Percentiles rank a stretch among this genome's conserved stretches.
Evolutionary conservation across 1,140 invertebrate genomes (phyloP).

Genomic region (Drosophila pseudoananassae): DNA sequence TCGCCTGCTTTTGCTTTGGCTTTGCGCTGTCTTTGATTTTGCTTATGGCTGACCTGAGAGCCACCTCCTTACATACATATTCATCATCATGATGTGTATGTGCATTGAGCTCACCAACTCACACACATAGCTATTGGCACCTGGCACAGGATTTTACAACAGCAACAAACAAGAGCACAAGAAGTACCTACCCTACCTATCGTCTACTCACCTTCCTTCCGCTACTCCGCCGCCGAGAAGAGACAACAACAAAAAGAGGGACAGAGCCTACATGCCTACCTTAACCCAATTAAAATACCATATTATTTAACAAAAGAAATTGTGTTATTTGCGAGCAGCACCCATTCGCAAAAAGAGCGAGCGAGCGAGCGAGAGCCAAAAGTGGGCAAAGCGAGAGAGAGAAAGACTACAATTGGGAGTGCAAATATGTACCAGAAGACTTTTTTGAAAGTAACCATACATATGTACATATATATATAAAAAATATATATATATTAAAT

Average conservation of each 20-base stretch:
- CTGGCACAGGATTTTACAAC: constrained; percentile 67
- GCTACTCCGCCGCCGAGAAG: background rate
- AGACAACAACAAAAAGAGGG: constrained; percentile 20
- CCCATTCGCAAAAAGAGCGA: constrained; percentile 34
- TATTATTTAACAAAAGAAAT: constrained; percentile 84
- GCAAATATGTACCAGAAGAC: constrained; percentile 61
- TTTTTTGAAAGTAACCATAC: constrained; percentile 70
- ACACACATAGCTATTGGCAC: constrained; percentile 57
- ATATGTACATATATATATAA: background rate
- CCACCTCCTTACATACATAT: constrained; percentile 53
- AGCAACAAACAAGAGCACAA: constrained; percentile 33
- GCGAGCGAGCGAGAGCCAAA: constrained; percentile 4
- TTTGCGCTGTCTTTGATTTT: constrained; percentile 71
- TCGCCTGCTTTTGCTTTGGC: constrained; percentile 67
- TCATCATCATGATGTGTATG: constrained; percentile 6
- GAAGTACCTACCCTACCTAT: constrained; percentile 6
- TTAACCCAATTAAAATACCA: constrained; percentile 83
- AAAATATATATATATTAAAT: constrained; percentile 36
- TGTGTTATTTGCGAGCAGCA: constrained; percentile 76
- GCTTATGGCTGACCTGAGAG: constrained; percentile 71
- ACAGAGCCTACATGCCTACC: constrained; percentile 77
- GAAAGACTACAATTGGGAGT: constrained; percentile 44
- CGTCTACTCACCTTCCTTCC: constrained; percentile 3
- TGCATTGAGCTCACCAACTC: constrained; percentile 15
- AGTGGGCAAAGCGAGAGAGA: constrained; percentile 10